Evolutionary conservation across 2,888 invertebrate genomes (phyloP).

Genomic region (Callyntrura guangdongensis): DNA sequence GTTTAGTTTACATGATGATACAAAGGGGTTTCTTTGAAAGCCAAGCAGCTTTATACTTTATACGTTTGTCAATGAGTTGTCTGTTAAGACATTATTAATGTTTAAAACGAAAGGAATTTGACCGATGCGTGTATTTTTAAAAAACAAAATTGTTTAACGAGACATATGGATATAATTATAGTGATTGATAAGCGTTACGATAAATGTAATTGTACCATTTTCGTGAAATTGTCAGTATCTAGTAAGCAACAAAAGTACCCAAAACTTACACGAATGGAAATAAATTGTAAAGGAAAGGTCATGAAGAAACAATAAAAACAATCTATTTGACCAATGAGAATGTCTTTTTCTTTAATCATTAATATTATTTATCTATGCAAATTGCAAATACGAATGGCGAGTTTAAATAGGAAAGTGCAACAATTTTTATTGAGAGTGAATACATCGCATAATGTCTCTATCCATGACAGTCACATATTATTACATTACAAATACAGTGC

Average conservation of each 20-base stretch:
- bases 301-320: conserved; percentile 32
- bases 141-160: not conserved
- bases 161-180: not conserved
- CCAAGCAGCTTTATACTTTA: not conserved
- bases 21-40: not conserved
- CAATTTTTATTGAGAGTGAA: no score
- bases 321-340: conserved; percentile 35
- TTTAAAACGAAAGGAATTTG: not conserved
- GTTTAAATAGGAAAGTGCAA: no score
- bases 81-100: not conserved
- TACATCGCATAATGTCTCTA: no score
- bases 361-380: not conserved
- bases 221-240: conserved; percentile 1
- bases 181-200: not conserved
- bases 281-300: conserved; percentile 48
- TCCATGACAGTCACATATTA: no score
- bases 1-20: not conserved
- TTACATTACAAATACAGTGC: not conserved
- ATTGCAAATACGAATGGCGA: not conserved
- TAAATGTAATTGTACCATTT: conserved; percentile 5
- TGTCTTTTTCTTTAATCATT: not conserved
- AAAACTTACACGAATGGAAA: not conserved
- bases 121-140: conserved; percentile 18
- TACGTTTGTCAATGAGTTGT: not conserved
- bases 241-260: not conserved